Base-by-base conservation (phyloP, 35 echinoderm and acorn worm genomes). In the Ophiothrix spiculata region DNA sequence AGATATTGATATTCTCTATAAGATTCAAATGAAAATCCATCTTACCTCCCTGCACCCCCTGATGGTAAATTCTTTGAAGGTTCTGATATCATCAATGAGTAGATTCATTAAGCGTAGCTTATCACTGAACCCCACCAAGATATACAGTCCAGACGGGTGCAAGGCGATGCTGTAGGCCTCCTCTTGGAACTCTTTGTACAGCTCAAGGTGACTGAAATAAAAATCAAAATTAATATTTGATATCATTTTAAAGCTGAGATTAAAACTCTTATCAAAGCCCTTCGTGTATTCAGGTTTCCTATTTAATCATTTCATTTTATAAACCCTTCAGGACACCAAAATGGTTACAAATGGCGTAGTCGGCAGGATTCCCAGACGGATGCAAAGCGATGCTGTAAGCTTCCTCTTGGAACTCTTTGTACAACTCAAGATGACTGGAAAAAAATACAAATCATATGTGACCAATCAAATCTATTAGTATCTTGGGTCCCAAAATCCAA, bases 31-130 rank as follows among this genome's bases (percentile, higher is more conserved):
- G 80, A 54, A 37, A 81, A 25, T 81, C 17, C 38, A 21, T 75
- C 85, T 60, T 85, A 98, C 95, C 92, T 98, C 95, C 33, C 92
- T 87, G 75, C 95, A 98, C 12, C 95, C 95, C 56, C 95, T 91
- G 64, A 98, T 94, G 73, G 95, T 92, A 78, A 98, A 98, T 77
- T 98, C 95, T 74, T 98, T 98, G 86, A 98, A 98, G 8, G 87
- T 98, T 29, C 90, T 87, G 85, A 98, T 98, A 77, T 98, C 95
- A 80, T 98, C 95, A 81, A 98, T 98, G 36, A 98, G 91, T 32
- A 98, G 89, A 83, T 98, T 98, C 95, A 98, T 98, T 1, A 98
- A 86, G 36, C 95, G 85, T 12, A 98, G 88, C 54, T 97, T 98
- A 40, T 98, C 95, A 82, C 92, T 98, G 90, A 98, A 98, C 33